A percentile compares a stretch with the other conserved stretches of the same genome.
Evolutionary conservation across 2,797 vertebrate species (phyloP).

Genomic region (Miichthys miiuy): DNA sequence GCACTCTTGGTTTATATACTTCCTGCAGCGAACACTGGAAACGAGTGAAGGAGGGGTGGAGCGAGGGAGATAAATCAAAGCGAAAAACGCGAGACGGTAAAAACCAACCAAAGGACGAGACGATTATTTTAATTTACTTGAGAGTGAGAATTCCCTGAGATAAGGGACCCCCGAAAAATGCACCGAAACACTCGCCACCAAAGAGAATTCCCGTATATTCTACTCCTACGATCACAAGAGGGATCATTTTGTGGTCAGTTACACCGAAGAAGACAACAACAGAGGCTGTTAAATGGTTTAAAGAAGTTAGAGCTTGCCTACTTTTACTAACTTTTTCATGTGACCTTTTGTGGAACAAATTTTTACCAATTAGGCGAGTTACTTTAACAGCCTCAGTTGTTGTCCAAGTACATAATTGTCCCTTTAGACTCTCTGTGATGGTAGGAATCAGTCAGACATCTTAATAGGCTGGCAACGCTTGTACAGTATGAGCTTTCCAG

Average conservation of each 20-base stretch:
- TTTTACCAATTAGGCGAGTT: neutral
- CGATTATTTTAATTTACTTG: slow-evolving; percentile 49
- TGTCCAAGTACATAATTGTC: neutral
- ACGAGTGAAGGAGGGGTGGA: slow-evolving; percentile 30
- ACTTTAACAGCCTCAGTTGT: neutral
- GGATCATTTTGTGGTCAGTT: slow-evolving; percentile 39
- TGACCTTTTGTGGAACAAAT: neutral
- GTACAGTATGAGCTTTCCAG: too few species aligned
- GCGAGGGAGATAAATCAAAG: slow-evolving; percentile 59
- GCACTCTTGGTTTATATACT: slow-evolving; percentile 51
- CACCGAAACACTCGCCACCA: slow-evolving; percentile 6
- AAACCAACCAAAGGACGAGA: slow-evolving; percentile 16
- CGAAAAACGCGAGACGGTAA: slow-evolving; percentile 46
- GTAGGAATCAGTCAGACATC: neutral
- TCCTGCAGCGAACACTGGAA: slow-evolving; percentile 48
- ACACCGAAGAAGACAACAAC: slow-evolving; percentile 33
- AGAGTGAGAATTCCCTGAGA: slow-evolving; percentile 29
- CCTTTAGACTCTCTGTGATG: neutral
- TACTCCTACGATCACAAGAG: neutral
- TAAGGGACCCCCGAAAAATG: neutral
- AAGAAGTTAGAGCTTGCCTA: slow-evolving; percentile 20
- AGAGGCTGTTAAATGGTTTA: slow-evolving; percentile 24
- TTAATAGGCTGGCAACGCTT: neutral
- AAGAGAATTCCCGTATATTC: slow-evolving; percentile 25
- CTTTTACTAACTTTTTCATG: neutral